These are phyloP conservation scores for Diarsia rubi DNA, from an alignment of 2,888 invertebrate genomes.

Conservation along the genomic window DNA sequence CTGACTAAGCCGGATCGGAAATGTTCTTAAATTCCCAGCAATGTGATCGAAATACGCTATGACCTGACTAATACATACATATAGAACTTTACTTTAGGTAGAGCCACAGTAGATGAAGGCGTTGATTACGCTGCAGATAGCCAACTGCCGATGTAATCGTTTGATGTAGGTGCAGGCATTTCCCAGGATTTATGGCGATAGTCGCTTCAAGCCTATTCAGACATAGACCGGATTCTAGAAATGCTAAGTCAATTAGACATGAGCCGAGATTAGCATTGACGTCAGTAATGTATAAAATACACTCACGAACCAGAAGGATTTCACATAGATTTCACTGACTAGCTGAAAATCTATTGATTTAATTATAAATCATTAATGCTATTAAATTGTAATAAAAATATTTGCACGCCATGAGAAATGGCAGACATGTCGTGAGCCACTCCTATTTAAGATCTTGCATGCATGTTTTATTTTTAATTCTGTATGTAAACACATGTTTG, in stretches of 20 bases:
- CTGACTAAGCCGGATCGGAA: background rate
- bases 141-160: slow-evolving; percentile 7
- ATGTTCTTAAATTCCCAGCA: background rate
- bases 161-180: slow-evolving; percentile 1
- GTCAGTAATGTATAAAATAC: no score
- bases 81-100: background rate
- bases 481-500: no score
- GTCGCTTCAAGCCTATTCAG: background rate
- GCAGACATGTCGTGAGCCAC: no score
- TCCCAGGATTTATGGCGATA: slow-evolving; percentile 11
- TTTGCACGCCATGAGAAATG: no score
- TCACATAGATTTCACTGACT: no score
- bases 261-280: background rate
- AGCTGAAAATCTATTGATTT: no score
- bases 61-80: background rate
- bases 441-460: no score
- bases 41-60: background rate
- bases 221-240: background rate
- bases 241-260: background rate
- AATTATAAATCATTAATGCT: no score
- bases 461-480: no score
- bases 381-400: no score
- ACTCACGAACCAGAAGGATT: no score
- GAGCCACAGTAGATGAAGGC: background rate
- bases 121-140: slow-evolving; percentile 23